These are phyloP conservation scores for Harpalus rubripes DNA, from an alignment of 2,888 invertebrate genomes.

Conservation along the genomic window DNA sequence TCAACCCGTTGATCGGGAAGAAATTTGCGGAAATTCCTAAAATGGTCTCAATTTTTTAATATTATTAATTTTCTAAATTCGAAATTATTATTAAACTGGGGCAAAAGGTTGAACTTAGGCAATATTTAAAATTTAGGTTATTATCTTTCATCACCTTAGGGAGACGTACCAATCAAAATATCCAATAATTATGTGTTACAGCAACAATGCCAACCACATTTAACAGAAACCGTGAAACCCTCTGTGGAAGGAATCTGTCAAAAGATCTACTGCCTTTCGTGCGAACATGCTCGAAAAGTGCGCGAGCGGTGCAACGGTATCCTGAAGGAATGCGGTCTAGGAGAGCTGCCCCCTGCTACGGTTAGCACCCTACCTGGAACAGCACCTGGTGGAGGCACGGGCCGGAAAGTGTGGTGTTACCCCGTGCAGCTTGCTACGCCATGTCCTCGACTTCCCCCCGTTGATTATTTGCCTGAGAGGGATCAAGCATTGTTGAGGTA, in stretches of 20 bases:
- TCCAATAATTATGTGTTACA: constrained; percentile 73
- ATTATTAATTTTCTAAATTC: too few species aligned
- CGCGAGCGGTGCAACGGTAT: constrained; percentile 91
- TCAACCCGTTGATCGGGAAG: too few species aligned
- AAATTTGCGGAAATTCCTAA: too few species aligned
- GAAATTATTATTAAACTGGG: too few species aligned
- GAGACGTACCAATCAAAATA: background rate
- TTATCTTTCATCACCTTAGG: background rate
- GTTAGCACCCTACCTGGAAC: constrained; percentile 80
- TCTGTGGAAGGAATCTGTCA: constrained; percentile 97
- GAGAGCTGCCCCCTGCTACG: constrained; percentile 79
- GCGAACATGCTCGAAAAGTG: constrained; percentile 94
- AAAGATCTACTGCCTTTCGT: constrained; percentile 95
- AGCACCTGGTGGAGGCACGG: constrained; percentile 86
- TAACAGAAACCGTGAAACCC: constrained; percentile 95
- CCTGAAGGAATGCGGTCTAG: constrained; percentile 92
- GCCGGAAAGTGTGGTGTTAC: constrained; percentile 96
- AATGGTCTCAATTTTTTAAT: too few species aligned
- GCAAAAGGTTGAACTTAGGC: too few species aligned
- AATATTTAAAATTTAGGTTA: background rate
- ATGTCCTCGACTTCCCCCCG: constrained; percentile 90
- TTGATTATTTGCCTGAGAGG: constrained; percentile 92
- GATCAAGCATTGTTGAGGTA: constrained; percentile 92
- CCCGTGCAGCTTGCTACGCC: constrained; percentile 94
- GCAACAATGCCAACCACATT: constrained; percentile 96